Conservation (phyloP, 1,140 invertebrate genomes). For the Schlechtendalia chinensis region DNA sequence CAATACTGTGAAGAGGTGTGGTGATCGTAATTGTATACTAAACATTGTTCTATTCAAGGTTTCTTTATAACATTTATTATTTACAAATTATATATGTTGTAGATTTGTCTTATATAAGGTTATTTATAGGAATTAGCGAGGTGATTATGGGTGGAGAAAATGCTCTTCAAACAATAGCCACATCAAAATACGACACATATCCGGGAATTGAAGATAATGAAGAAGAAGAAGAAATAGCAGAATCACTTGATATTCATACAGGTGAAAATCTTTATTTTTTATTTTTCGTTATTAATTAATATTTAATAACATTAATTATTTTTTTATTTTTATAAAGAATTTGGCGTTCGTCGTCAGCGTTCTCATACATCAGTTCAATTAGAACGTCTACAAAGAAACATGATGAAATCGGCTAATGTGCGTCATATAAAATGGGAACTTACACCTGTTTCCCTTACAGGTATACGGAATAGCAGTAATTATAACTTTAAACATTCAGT, state of each 20-base stretch:
- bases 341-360: constrained; percentile 69
- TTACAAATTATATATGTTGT: not conserved
- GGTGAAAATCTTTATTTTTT: constrained; percentile 56
- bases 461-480: constrained; percentile 26
- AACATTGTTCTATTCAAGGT: constrained; percentile 52
- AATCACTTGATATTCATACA: constrained; percentile 70
- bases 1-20: constrained; percentile 52
- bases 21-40: constrained; percentile 48
- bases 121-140: constrained; percentile 67
- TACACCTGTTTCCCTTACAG: constrained; percentile 55
- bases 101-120: constrained; percentile 39
- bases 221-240: constrained; percentile 69
- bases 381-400: constrained; percentile 84
- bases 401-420: constrained; percentile 74
- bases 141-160: constrained; percentile 76
- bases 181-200: constrained; percentile 68
- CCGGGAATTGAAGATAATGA: constrained; percentile 75
- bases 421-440: constrained; percentile 77
- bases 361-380: constrained; percentile 87
- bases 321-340: constrained; percentile 58
- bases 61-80: constrained; percentile 30
- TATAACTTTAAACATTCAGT: not conserved
- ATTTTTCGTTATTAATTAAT: not conserved
- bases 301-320: constrained; percentile 46
- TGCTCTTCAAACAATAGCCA: constrained; percentile 63